Conservation (phyloP, 2,113 vertebrate species). For the Salvator merianae region DNA sequence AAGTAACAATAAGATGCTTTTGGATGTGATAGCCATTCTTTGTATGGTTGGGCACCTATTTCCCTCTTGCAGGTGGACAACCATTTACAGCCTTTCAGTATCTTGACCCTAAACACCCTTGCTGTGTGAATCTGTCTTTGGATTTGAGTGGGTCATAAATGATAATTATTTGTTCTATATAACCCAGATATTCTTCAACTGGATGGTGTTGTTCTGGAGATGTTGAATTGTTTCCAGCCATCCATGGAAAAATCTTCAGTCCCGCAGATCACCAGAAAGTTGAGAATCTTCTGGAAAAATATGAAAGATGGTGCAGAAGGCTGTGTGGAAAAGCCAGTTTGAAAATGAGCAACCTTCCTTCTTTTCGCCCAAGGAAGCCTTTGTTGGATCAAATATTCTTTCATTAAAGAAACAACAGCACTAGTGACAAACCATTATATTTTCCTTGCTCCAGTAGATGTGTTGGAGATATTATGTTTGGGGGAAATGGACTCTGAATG, state of each 20-base stretch:
- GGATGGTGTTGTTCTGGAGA: too few relatives aligned
- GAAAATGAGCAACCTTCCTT: background rate
- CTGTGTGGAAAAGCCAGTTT: background rate
- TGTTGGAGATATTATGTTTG: background rate
- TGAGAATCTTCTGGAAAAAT: background rate
- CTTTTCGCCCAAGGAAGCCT: background rate
- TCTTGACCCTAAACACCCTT: too few relatives aligned
- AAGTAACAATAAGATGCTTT: background rate
- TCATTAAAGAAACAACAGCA: background rate
- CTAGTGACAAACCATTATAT: background rate
- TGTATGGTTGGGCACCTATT: background rate
- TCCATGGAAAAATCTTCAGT: background rate
- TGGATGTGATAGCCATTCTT: too few relatives aligned
- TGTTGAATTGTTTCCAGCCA: background rate
- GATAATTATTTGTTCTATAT: background rate
- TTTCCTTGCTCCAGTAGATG: background rate
- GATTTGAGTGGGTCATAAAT: too few relatives aligned
- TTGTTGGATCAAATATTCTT: background rate
- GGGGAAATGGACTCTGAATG: background rate
- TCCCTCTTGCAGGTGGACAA: background rate
- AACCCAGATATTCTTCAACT: background rate
- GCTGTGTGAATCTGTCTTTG: background rate
- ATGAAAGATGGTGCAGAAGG: background rate
- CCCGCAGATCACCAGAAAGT: background rate
- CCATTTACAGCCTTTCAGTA: too few relatives aligned